Evolutionary conservation across 53 echinoderm and acorn worm genomes (phyloP).

Genomic region (Holothuria scabra): DNA sequence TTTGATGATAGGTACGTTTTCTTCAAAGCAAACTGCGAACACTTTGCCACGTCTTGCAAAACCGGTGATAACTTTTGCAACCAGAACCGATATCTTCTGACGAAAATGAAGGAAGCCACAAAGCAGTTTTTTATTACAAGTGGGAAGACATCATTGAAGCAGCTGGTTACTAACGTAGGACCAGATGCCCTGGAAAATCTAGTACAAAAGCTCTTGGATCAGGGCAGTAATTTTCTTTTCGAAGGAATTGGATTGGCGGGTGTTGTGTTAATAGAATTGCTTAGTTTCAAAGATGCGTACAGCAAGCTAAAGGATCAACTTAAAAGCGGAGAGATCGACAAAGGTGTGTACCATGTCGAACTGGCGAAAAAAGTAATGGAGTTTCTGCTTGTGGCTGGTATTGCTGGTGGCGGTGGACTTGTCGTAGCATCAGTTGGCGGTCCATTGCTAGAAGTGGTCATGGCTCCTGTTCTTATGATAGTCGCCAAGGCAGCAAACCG

Average conservation of each 20-base stretch:
- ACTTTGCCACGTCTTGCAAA: slow-evolving; percentile 2
- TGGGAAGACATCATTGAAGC: not conserved
- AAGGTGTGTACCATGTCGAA: slow-evolving; percentile 1
- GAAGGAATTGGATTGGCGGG: slow-evolving; percentile 1
- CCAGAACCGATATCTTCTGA: not conserved
- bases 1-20: not conserved
- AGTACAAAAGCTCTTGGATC: not conserved
- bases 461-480: not conserved
- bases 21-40: not conserved
- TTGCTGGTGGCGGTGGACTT: slow-evolving; percentile 20
- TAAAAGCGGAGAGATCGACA: not conserved
- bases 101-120: not conserved
- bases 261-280: not conserved
- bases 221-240: not conserved
- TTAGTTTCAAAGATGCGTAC: not conserved
- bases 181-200: not conserved
- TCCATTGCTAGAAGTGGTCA: not conserved
- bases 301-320: not conserved
- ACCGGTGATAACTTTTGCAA: not conserved
- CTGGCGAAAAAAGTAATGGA: slow-evolving; percentile 1
- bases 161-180: not conserved
- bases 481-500: not conserved
- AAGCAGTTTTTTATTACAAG: not conserved
- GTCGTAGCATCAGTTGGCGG: not conserved
- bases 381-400: not conserved